A percentile compares a stretch with the other conserved stretches of the same genome.
phyloP scores from a whole-genome alignment of 2,113 vertebrate species.

The Orcinus orca region DNA sequence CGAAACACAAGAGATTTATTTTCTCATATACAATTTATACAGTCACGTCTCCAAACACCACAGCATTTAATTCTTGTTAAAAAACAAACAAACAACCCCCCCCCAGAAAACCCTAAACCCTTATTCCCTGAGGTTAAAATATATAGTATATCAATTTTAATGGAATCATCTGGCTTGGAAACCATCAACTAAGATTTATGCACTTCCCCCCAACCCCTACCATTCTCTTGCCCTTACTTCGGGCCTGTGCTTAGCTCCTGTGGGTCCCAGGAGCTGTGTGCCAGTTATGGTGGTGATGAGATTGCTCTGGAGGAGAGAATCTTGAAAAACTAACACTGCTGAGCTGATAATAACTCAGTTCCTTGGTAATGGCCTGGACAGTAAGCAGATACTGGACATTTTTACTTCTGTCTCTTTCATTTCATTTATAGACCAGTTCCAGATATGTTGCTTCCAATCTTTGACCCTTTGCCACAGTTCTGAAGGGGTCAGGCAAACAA shows the following conservation, averaged over 20 bases:
- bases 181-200: background rate
- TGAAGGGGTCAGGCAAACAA: background rate
- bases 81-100: no score
- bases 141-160: background rate
- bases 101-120: rapidly evolving
- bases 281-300: background rate
- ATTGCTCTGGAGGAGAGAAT: background rate
- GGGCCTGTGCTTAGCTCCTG: background rate
- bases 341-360: background rate
- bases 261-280: background rate
- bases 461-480: background rate
- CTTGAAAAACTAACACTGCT: background rate
- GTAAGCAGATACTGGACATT: background rate
- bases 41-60: background rate
- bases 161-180: background rate
- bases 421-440: background rate
- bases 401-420: background rate
- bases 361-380: background rate
- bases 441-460: background rate
- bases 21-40: background rate
- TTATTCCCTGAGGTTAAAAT: constrained; percentile 11
- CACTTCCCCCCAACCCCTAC: rapidly evolving
- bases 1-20: background rate
- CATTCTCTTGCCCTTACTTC: background rate
- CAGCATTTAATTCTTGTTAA: background rate